A percentile compares a stretch with the other conserved stretches of the same genome.
Conservation (phyloP, 2,797 vertebrate genomes). For the Rhinoraja longicauda region DNA sequence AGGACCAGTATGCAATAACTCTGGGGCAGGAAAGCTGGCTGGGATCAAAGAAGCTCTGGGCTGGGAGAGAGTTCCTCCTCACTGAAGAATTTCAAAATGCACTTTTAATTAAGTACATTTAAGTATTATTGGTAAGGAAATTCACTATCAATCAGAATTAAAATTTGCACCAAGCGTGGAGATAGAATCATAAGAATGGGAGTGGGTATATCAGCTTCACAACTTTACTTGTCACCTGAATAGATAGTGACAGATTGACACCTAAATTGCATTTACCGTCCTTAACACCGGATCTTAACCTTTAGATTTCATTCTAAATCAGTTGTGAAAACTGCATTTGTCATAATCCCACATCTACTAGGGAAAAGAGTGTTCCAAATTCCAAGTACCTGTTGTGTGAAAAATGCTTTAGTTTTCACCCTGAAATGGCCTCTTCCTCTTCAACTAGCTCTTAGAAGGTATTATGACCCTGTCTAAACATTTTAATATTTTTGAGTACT, state of each 20-base stretch:
- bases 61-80: background rate
- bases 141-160: background rate
- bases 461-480: background rate
- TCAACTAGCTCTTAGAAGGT: background rate
- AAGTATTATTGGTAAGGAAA: background rate
- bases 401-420: background rate
- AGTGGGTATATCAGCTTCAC: background rate
- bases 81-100: background rate
- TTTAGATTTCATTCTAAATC: background rate
- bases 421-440: background rate
- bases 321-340: background rate
- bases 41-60: background rate
- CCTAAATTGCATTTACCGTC: background rate
- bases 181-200: background rate
- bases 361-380: background rate
- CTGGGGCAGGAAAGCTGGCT: background rate
- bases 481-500: background rate
- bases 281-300: too few species aligned
- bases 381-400: background rate
- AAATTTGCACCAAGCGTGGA: background rate
- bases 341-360: background rate
- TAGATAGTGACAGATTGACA: background rate
- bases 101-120: background rate
- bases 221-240: background rate
- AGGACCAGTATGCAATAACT: background rate